Percentiles rank a stretch among this genome's conserved stretches.
Evolutionary conservation across 2,797 vertebrate species (phyloP).

Genomic region (Gallinago stenura): DNA sequence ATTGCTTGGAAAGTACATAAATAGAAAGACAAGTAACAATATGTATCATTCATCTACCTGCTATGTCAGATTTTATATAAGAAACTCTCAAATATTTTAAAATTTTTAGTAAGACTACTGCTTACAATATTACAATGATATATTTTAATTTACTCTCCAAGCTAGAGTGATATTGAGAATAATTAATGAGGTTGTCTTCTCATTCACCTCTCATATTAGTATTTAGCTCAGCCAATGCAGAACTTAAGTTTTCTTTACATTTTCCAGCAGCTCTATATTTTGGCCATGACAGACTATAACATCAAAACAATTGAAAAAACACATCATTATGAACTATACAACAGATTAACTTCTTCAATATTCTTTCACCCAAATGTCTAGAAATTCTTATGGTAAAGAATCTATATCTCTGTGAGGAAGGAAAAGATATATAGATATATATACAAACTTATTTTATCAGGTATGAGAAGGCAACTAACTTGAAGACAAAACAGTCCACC

Average conservation of each 20-base stretch:
- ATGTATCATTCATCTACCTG: background rate
- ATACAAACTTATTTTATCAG: background rate
- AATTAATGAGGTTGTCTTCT: background rate
- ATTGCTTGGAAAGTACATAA: background rate
- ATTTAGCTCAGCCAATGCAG: too few species aligned
- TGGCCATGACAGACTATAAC: background rate
- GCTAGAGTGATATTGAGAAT: background rate
- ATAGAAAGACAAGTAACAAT: background rate
- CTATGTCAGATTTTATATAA: background rate
- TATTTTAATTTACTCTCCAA: background rate
- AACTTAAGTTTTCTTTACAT: too few species aligned
- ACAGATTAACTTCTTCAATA: background rate
- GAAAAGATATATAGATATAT: background rate
- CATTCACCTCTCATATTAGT: background rate
- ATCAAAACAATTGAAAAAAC: background rate
- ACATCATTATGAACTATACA: background rate
- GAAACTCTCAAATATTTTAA: background rate
- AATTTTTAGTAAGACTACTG: background rate
- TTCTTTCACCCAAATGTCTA: background rate
- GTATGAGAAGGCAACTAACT: background rate
- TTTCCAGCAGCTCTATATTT: background rate
- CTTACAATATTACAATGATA: background rate
- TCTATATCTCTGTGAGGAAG: background rate
- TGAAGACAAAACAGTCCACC: background rate
- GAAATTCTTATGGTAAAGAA: background rate